phyloP scores from a whole-genome alignment of 2,797 vertebrate species.

The Dendrocincla fuliginosa region DNA sequence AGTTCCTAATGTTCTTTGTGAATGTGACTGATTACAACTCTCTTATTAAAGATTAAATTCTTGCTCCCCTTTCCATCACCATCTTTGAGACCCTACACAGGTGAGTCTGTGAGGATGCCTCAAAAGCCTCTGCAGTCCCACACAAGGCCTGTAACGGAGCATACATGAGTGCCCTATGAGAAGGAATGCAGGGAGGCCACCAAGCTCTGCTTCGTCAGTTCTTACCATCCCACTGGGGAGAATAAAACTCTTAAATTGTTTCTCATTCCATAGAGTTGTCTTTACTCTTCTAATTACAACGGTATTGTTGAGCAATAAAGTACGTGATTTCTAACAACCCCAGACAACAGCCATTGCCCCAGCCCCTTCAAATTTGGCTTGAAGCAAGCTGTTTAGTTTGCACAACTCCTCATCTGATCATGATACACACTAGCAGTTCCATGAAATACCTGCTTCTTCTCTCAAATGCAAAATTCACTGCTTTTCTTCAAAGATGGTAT shows the following conservation, averaged over 20 bases:
- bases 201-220: background rate
- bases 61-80: background rate
- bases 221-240: background rate
- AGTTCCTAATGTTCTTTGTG: background rate
- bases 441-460: background rate
- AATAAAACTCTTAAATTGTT: slow-evolving; percentile 29
- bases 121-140: background rate
- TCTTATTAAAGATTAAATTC: background rate
- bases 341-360: background rate
- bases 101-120: background rate
- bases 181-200: background rate
- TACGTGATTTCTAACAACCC: background rate
- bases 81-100: background rate
- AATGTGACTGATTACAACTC: background rate
- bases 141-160: background rate
- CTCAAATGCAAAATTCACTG: background rate
- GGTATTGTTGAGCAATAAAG: slow-evolving; percentile 54
- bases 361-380: background rate
- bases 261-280: slow-evolving; percentile 49
- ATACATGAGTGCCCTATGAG: background rate
- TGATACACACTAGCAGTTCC: background rate
- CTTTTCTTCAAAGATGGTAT: background rate
- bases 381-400: background rate
- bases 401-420: background rate
- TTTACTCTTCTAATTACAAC: slow-evolving; percentile 50